Conservation (phyloP, 2,797 vertebrate species). For the Fistularia tabacaria region DNA sequence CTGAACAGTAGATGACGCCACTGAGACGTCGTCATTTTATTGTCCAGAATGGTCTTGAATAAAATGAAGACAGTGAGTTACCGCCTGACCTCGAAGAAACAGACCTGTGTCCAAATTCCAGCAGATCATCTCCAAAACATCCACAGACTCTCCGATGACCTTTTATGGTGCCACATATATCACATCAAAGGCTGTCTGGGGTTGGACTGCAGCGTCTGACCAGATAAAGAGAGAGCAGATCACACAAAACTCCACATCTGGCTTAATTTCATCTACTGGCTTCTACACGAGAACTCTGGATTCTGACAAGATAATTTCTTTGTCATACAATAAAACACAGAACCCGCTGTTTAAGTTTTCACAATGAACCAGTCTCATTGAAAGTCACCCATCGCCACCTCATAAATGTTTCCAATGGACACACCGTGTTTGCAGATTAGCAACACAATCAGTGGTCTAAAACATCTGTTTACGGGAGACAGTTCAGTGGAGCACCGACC, state of each 20-base stretch:
- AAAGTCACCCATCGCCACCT: slow-evolving; percentile 13
- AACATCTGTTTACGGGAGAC: neutral
- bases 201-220: slow-evolving; percentile 10
- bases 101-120: no score
- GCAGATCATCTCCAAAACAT: no score
- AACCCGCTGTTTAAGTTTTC: no score
- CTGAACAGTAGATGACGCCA: neutral
- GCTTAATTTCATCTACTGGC: no score
- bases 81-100: no score
- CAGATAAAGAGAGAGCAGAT: slow-evolving; percentile 27
- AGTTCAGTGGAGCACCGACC: neutral
- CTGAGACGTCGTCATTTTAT: no score
- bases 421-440: slow-evolving; percentile 15
- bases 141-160: no score
- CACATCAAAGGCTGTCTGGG: slow-evolving; percentile 31
- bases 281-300: no score
- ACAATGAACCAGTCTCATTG: neutral
- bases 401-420: slow-evolving; percentile 14
- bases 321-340: no score
- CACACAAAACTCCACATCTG: neutral
- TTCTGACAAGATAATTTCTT: no score
- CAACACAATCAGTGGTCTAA: slow-evolving; percentile 7
- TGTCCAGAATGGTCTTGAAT: no score
- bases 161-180: slow-evolving; percentile 15
- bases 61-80: no score